A percentile compares a stretch with the other conserved stretches of the same genome.
Conservation (phyloP, 2,888 invertebrate genomes). For the Drosophila meridionalis region DNA sequence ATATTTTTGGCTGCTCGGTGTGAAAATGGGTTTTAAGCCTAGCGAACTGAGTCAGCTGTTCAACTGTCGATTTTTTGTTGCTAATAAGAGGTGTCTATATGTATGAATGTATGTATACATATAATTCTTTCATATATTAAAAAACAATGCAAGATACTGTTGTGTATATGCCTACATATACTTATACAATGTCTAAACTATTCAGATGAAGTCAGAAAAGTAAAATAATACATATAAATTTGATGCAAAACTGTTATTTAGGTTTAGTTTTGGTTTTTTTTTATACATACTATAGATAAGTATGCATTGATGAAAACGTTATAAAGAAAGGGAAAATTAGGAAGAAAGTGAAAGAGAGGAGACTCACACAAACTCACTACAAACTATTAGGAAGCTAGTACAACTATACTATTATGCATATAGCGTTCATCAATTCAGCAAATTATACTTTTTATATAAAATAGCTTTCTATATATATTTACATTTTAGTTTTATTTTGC, state of each 20-base stretch:
- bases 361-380: conserved; percentile 22
- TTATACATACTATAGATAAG: conserved; percentile 5
- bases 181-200: conserved; percentile 7
- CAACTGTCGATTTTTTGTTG: conserved; percentile 83
- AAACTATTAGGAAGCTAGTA: conserved; percentile 49
- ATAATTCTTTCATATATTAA: conserved; percentile 9
- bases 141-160: conserved; percentile 32
- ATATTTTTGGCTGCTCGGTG: conserved; percentile 43
- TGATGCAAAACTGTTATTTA: conserved; percentile 67
- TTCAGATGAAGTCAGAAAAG: conserved; percentile 5
- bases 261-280: conserved; percentile 59
- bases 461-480: neutral
- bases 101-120: conserved; percentile 1
- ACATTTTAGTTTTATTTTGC: conserved; percentile 9
- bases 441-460: conserved; percentile 6
- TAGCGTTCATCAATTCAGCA: conserved; percentile 6
- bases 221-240: conserved; percentile 2
- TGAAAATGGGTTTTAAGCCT: conserved; percentile 7
- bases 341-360: neutral
- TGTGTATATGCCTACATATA: conserved; percentile 28
- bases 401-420: conserved; percentile 16
- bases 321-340: neutral
- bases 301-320: conserved; percentile 31
- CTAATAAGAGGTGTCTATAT: conserved; percentile 68
- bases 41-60: conserved; percentile 68